Conservation (phyloP, 92 coral and sea anemone species). For the Parazoanthus darwini region DNA sequence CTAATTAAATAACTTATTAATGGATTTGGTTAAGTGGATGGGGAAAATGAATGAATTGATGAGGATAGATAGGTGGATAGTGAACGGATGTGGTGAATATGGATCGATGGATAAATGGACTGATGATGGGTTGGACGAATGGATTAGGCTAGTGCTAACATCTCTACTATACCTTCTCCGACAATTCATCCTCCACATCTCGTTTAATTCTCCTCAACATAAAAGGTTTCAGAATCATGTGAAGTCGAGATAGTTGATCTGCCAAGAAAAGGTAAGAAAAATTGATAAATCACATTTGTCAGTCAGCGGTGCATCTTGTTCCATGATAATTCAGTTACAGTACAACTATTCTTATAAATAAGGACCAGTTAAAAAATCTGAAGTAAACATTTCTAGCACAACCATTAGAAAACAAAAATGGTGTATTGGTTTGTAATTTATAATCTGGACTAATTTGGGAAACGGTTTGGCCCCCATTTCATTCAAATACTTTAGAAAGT, state of each 20-base stretch:
- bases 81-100: neutral
- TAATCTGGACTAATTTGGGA: too few relatives aligned
- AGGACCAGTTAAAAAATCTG: neutral
- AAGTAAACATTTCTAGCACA: too few relatives aligned
- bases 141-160: neutral
- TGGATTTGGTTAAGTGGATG: neutral
- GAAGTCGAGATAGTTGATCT: slow-evolving; percentile 99
- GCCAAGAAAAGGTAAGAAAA: neutral
- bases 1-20: too few relatives aligned
- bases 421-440: too few relatives aligned
- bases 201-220: slow-evolving; percentile 98
- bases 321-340: too few relatives aligned
- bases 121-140: neutral
- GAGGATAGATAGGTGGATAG: neutral
- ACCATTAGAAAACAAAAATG: too few relatives aligned
- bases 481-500: too few relatives aligned
- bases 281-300: neutral
- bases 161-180: slow-evolving; percentile 79
- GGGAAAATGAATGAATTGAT: neutral
- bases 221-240: slow-evolving; percentile 97
- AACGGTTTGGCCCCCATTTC: too few relatives aligned
- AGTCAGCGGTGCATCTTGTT: too few relatives aligned
- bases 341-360: neutral
- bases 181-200: slow-evolving; percentile 95
- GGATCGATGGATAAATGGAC: neutral